phyloP scores from a whole-genome alignment of 2,888 invertebrate species.

The Cybosia mesomella region DNA sequence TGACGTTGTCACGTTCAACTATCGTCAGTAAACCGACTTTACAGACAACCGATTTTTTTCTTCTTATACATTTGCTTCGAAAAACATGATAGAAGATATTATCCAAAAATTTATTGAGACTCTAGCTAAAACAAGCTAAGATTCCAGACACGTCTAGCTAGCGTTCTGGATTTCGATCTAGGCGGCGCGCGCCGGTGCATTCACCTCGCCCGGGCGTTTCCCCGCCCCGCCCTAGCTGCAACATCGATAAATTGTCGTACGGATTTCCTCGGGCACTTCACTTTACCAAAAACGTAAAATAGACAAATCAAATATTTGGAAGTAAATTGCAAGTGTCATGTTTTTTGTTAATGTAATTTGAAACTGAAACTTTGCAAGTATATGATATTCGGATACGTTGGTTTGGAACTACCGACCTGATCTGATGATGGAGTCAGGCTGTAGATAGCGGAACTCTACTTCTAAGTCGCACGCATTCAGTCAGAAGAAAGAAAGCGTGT shows the following conservation, averaged over 20 bases:
- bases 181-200: conserved; percentile 4
- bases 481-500: too few species aligned
- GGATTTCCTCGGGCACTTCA: not conserved
- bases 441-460: too few species aligned
- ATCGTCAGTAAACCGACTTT: too few species aligned
- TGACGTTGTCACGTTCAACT: too few species aligned
- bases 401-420: too few species aligned
- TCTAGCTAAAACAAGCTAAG: not conserved
- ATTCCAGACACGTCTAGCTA: not conserved
- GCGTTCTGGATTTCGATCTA: not conserved
- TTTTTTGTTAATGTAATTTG: not conserved
- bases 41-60: too few species aligned
- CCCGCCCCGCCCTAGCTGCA: not conserved
- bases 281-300: not conserved
- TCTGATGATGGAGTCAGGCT: too few species aligned
- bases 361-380: too few species aligned
- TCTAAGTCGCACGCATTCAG: too few species aligned
- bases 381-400: too few species aligned
- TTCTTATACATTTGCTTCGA: too few species aligned
- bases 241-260: not conserved
- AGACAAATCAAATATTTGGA: not conserved
- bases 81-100: too few species aligned
- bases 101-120: not conserved
- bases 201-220: not conserved
- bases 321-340: not conserved